Conservation (phyloP, 2,888 invertebrate genomes). For the Suillia variegata region DNA sequence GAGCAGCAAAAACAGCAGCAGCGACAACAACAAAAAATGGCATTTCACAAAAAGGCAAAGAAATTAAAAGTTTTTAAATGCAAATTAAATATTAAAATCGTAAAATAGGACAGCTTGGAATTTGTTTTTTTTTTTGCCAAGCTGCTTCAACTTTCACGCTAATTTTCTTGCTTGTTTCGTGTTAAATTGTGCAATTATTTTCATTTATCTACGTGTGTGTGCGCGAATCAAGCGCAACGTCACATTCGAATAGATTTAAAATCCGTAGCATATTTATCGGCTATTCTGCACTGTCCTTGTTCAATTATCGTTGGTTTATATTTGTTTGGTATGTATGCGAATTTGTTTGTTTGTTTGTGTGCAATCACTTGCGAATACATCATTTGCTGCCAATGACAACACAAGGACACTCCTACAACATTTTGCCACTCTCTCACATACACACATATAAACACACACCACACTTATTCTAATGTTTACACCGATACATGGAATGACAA, state of each 20-base stretch:
- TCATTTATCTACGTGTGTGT: conserved; percentile 44
- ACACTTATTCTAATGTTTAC: too few species aligned
- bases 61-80: too few species aligned
- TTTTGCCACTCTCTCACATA: conserved; percentile 30
- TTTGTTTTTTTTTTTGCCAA: too few species aligned
- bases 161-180: too few species aligned
- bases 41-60: too few species aligned
- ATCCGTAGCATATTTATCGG: conserved; percentile 22
- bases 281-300: neutral
- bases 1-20: too few species aligned
- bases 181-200: conserved; percentile 45
- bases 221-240: conserved; percentile 42
- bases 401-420: conserved; percentile 30
- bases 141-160: too few species aligned
- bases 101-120: too few species aligned
- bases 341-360: conserved; percentile 21
- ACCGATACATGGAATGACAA: too few species aligned
- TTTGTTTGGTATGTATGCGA: conserved; percentile 30
- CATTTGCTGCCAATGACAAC: conserved; percentile 38
- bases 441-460: neutral
- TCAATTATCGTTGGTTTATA: too few species aligned
- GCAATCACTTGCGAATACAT: conserved; percentile 29
- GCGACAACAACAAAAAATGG: too few species aligned
- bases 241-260: conserved; percentile 51
- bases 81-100: too few species aligned